Conservation (phyloP, 2,888 invertebrate genomes). For the Clivina fossor region DNA sequence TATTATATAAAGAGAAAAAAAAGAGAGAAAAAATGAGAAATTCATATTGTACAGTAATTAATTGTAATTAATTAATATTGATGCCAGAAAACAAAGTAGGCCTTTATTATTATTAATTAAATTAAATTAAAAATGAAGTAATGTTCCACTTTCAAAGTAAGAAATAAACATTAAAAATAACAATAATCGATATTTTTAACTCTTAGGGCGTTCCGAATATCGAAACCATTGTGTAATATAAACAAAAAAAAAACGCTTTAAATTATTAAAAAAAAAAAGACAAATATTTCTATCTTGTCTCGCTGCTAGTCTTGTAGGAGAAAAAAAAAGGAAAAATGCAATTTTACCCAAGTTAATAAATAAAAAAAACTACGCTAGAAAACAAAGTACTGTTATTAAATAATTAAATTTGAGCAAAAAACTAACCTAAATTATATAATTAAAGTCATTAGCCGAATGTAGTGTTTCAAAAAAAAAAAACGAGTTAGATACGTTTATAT, state of each 20-base stretch:
- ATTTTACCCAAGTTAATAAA: constrained; percentile 37
- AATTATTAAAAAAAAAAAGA: constrained; percentile 36
- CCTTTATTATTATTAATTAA: constrained; percentile 37
- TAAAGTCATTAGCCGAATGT: constrained; percentile 35
- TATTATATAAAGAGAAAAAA: constrained; percentile 28
- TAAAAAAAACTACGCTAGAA: constrained; percentile 34
- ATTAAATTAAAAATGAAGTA: too few species aligned
- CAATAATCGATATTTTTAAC: constrained; percentile 36
- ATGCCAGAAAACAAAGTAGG: constrained; percentile 37
- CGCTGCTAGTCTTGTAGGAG: constrained; percentile 38
- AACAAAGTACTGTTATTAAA: constrained; percentile 33
- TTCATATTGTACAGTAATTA: constrained; percentile 35
- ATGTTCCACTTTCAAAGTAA: constrained; percentile 35
- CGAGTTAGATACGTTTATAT: constrained; percentile 34
- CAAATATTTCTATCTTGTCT: constrained; percentile 37
- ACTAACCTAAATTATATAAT: constrained; percentile 33
- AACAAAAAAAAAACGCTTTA: constrained; percentile 37
- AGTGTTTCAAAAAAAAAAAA: constrained; percentile 35
- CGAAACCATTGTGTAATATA: constrained; percentile 35
- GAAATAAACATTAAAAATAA: too few species aligned
- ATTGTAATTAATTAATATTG: constrained; percentile 34
- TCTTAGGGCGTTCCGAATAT: constrained; percentile 35
- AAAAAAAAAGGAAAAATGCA: constrained; percentile 36
- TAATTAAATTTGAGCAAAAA: constrained; percentile 30
- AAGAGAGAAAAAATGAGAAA: too few species aligned